Percentiles rank a stretch among this genome's conserved stretches.
Evolutionary conservation across 2,888 invertebrate genomes (phyloP).

Genomic region (Tetanocera ferruginea): DNA sequence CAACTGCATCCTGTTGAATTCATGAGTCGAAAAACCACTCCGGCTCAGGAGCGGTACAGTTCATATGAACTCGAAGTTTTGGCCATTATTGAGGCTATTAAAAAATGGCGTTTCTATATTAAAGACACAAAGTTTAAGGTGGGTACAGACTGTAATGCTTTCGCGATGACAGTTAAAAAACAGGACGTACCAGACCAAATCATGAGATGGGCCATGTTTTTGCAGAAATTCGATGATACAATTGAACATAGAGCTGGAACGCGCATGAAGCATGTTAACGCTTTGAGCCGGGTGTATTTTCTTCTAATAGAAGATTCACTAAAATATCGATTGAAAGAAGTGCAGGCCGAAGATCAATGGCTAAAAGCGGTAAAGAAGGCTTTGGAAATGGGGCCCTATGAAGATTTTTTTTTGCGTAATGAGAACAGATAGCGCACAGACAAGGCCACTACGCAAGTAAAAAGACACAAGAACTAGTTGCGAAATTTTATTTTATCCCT

Average conservation of each 20-base stretch:
- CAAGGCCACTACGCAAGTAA: slow-evolving; percentile 31
- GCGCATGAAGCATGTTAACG: slow-evolving; percentile 45
- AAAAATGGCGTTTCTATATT: slow-evolving; percentile 48
- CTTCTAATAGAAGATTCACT: no score
- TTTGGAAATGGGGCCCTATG: no score
- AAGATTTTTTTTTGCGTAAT: no score
- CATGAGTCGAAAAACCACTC: no score
- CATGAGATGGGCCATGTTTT: slow-evolving; percentile 42
- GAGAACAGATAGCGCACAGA: slow-evolving; percentile 32
- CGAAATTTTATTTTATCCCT: slow-evolving; percentile 17
- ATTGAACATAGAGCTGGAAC: slow-evolving; percentile 43
- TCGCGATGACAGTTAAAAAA: slow-evolving; percentile 39
- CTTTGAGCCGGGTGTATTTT: slow-evolving; percentile 42
- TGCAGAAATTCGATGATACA: no score
- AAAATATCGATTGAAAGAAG: no score
- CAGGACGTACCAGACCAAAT: slow-evolving; percentile 40
- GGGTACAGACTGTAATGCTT: slow-evolving; percentile 43
- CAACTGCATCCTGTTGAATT: no score
- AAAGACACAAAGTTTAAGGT: slow-evolving; percentile 36
- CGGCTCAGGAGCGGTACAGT: slow-evolving; percentile 47
- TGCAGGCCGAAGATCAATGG: no score
- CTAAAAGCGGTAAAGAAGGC: no score
- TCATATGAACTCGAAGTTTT: slow-evolving; percentile 54
- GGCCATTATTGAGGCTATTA: slow-evolving; percentile 50
- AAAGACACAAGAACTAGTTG: slow-evolving; percentile 38